Evolutionary conservation across 2,113 vertebrate species (phyloP), one percentile per base, ranked within the genome.

Genomic region (Dasyornis broadbenti): DNA sequence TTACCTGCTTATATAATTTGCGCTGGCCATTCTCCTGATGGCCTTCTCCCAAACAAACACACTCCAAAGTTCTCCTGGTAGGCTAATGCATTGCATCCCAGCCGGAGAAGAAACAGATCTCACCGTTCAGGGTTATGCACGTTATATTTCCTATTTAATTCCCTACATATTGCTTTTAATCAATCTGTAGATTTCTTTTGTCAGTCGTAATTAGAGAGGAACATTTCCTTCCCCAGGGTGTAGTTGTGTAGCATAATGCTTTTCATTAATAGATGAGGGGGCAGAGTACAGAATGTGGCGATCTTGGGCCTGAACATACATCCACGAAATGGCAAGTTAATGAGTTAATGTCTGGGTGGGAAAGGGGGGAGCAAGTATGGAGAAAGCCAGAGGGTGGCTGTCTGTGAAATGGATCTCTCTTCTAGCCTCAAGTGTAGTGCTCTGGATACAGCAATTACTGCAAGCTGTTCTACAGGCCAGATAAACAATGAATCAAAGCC

Each of bases 401-500:
- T 71, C 82, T 94, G 57, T 80, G 90, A 86, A 94, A 97, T 86
- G 85, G 79, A 90, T 92, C 75, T 86, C 70, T 57, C 69, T 83
- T 78, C 76, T 49, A 54, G 63, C 84, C 69, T 71, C 75, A 68
- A 80, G 80, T 82, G n/a, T 9, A 79, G 27, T 20, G 77, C 88
- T 96, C 56, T 79, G 75, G 80, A 69, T 89, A 68, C 68, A 87
- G 59, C 59, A 86, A 86, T 94, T 93, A 83, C 88, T 60, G 85
- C 94, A 92, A 89, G 89, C 80, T 94, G 77, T 88, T 93, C 88
- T 65, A 54, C 47, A 49, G 82, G 78, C 50, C 57, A 95, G 85
- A 94, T 56, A 84, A 93, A 96, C 90, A 85, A 83, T 95, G 87
- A 92, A 90, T 96, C 96, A 94, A 95, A 90, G 91, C 75, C 81